Base-by-base conservation (phyloP, 1,140 invertebrate species). In the Centruroides sculpturatus region DNA sequence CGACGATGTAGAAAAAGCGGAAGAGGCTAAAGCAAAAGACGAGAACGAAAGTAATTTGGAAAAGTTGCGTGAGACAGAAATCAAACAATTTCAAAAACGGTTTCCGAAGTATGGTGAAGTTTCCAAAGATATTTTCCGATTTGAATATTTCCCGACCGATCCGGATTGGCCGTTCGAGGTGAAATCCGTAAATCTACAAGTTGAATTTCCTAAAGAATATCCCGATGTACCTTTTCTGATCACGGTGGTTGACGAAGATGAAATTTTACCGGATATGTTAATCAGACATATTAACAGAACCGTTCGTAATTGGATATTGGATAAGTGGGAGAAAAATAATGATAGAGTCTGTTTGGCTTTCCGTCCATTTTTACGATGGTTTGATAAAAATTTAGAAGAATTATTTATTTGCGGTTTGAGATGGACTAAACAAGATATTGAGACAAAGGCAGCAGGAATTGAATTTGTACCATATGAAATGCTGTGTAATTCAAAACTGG, bases 361-460 rank as follows among this genome's bases (percentile, higher is more conserved):
- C 46, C 59, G 62, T 4, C 59, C 59, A 58, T 64, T 64, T 60
- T 47, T 60, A 36, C 57, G 51, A 13, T 64, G 62, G 62, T 60
- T 64, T 59, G 62, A 64, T 51, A 57, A 47, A 50, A 64, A 50
- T 55, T 60, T 64, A 36, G 56, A 64, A 46, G 55, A 60, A 3
- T 12, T 64, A 7, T 64, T 64, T 51, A 64, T 50, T 50, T 12
- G 4, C 52, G 59, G 59, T 36, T 55, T 64, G 34, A 60, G 35
- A 55, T 58, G 23, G 58, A 58, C 57, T 3, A 57, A 61, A 47
- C n/a, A 8, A 47, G 55, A 61, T 53, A 23, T 56, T 11, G 23
- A 61, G 47, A 55, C 60, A 3, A 46, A 57, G 35, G 49, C 55
- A n/a, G 49, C 23, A 52, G 60, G 60, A 9, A 57, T 61, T 61